Conservation (phyloP, 2,113 vertebrate genomes). For the Tringa solitaria region DNA sequence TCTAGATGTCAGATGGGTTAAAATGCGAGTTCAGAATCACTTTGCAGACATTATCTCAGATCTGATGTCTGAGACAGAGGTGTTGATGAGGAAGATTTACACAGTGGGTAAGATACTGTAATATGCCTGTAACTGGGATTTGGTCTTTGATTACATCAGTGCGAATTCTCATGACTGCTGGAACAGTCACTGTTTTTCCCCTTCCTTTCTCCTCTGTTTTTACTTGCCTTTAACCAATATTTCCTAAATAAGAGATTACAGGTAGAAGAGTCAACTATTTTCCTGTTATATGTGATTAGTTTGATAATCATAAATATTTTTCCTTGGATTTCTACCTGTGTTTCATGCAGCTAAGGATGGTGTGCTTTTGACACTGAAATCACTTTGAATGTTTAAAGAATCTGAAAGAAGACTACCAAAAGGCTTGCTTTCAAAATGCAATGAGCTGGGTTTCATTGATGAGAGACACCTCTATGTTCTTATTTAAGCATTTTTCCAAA, state of each 20-base stretch:
- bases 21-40: constrained; percentile 23
- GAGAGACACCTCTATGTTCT: neutral
- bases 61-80: constrained; percentile 76
- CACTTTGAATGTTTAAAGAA: neutral
- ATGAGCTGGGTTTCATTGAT: neutral
- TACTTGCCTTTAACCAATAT: neutral
- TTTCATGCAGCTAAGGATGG: neutral
- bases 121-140: neutral
- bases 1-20: constrained; percentile 70
- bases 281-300: neutral
- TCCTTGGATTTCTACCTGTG: neutral
- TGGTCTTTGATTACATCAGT: neutral
- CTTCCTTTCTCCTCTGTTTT: neutral
- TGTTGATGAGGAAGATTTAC: constrained; percentile 60
- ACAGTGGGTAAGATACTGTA: constrained; percentile 61
- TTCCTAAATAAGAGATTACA: neutral
- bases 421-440: neutral
- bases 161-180: neutral
- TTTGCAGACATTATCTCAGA: constrained; percentile 73
- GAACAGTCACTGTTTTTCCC: neutral
- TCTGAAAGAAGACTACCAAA: neutral
- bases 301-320: neutral
- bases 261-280: neutral
- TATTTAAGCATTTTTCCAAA: neutral
- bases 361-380: neutral